Conservation (phyloP, 2,888 invertebrate species). For the Orchesella flavescens region DNA sequence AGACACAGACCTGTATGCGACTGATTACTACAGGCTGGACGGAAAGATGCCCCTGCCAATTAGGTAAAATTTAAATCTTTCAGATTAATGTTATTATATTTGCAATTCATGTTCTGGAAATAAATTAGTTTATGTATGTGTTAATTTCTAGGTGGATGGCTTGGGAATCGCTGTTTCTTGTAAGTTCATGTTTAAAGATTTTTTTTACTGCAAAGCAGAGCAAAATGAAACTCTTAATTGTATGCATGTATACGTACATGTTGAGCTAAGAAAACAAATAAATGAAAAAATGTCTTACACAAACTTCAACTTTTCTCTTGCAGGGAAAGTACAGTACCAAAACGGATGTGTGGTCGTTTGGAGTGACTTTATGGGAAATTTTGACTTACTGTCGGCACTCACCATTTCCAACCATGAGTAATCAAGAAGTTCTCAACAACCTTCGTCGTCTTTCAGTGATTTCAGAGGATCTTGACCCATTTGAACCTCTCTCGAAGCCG, state of each 20-base stretch:
- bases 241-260: not conserved
- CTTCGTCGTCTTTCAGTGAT: constrained; percentile 79
- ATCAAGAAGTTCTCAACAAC: constrained; percentile 87
- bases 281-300: no score
- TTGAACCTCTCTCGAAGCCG: constrained; percentile 79
- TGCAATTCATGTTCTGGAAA: no score
- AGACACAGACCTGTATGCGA: constrained; percentile 84
- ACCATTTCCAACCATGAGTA: constrained; percentile 85
- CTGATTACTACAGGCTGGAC: constrained; percentile 88
- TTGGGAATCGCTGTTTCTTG: constrained; percentile 87
- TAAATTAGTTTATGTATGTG: no score
- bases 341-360: constrained; percentile 94
- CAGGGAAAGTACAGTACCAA: constrained; percentile 92
- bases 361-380: constrained; percentile 90
- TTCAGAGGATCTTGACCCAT: constrained; percentile 73
- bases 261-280: no score
- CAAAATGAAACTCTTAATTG: not conserved
- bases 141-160: constrained; percentile 97
- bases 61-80: constrained; percentile 72
- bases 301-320: not conserved
- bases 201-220: not conserved
- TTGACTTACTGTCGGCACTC: constrained; percentile 78
- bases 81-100: constrained; percentile 14
- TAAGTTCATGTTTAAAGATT: constrained; percentile 74
- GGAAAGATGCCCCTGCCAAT: constrained; percentile 88